These are phyloP conservation scores for Taenioides sp. DNA, from an alignment of 2,797 vertebrate genomes.

Conservation along the genomic window DNA sequence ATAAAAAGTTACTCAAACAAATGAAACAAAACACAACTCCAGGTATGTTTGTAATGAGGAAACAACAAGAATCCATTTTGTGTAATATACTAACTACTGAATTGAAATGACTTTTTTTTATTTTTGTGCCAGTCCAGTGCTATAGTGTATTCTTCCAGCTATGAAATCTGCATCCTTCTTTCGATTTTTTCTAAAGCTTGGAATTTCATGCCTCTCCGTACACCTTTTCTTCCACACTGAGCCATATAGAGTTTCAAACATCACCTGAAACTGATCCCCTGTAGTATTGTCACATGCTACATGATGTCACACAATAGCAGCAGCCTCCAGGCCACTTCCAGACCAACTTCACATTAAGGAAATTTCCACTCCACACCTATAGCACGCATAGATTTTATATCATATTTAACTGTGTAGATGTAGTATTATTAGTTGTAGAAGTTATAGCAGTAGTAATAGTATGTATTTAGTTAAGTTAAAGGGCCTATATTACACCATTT, in stretches of 20 bases:
- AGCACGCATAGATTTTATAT: neutral
- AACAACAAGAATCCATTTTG: too few relatives aligned
- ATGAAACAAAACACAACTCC: too few relatives aligned
- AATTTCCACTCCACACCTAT: neutral
- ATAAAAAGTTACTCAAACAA: too few relatives aligned
- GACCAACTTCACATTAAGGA: slow-evolving; percentile 5
- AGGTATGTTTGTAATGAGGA: too few relatives aligned
- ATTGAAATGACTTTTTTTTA: too few relatives aligned
- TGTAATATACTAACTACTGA: too few relatives aligned
- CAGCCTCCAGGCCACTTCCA: neutral
- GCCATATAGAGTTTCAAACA: slow-evolving; percentile 25
- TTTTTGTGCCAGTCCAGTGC: too few relatives aligned
- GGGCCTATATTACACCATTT: too few relatives aligned
- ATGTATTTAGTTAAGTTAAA: too few relatives aligned
- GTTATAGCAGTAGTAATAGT: neutral
- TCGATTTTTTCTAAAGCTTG: neutral
- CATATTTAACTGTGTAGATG: neutral
- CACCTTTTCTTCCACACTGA: neutral
- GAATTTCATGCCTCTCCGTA: neutral
- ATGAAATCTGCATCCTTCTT: slow-evolving; percentile 12
- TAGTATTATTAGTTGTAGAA: neutral
- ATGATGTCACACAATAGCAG: slow-evolving; percentile 11
- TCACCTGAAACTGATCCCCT: slow-evolving; percentile 9
- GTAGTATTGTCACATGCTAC: slow-evolving; percentile 19
- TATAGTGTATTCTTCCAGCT: neutral